Evolutionary conservation across 2,888 invertebrate species (phyloP).

Genomic region (Lathronympha strigana): DNA sequence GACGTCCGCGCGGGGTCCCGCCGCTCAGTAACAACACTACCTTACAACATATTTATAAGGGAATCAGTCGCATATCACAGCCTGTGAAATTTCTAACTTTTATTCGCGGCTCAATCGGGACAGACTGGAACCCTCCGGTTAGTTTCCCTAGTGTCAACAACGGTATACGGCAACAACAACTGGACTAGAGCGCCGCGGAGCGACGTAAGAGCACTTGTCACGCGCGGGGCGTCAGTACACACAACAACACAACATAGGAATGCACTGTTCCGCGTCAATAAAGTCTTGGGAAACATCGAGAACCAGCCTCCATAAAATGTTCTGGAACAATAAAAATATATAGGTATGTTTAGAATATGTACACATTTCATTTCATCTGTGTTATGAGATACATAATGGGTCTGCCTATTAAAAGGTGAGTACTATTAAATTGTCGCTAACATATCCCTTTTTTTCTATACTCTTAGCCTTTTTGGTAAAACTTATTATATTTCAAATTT

Average conservation of each 20-base stretch:
- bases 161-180: slow-evolving; percentile 29
- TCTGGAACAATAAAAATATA: slow-evolving; percentile 26
- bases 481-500: no score
- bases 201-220: slow-evolving; percentile 33
- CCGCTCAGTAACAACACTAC: slow-evolving; percentile 46
- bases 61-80: slow-evolving; percentile 64
- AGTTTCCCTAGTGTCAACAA: slow-evolving; percentile 37
- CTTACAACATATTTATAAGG: slow-evolving; percentile 55
- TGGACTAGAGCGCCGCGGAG: slow-evolving; percentile 37
- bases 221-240: slow-evolving; percentile 36
- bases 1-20: slow-evolving; percentile 29
- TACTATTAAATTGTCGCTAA: no score
- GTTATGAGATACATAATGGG: no score
- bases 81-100: slow-evolving; percentile 51
- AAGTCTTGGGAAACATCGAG: slow-evolving; percentile 38
- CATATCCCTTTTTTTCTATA: no score
- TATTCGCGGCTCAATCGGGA: slow-evolving; percentile 49
- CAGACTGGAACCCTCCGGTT: slow-evolving; percentile 43
- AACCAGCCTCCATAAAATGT: slow-evolving; percentile 38
- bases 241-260: slow-evolving; percentile 40
- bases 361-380: no score
- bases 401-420: no score
- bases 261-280: slow-evolving; percentile 42
- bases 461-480: no score
- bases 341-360: no score